phyloP scores from a whole-genome alignment of 2,113 vertebrate species.

The Astatoreochromis straeleni region DNA sequence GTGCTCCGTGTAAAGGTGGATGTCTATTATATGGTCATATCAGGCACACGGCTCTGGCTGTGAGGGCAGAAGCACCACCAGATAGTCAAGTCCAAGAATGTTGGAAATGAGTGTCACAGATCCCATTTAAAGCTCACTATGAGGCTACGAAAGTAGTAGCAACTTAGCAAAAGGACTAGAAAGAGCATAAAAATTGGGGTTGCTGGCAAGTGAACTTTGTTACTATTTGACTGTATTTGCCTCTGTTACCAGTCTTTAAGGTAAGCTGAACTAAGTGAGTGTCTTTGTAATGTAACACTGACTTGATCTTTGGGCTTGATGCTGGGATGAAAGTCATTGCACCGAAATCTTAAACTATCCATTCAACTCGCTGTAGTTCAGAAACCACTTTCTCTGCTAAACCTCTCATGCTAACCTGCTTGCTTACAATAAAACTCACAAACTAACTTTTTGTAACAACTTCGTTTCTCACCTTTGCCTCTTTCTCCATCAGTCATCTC shows the following conservation, averaged over 20 bases:
- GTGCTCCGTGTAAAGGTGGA: background rate
- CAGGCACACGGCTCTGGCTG: background rate
- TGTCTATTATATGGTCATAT: rapidly evolving
- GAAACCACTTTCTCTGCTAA: background rate
- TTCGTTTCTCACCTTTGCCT: constrained; percentile 55
- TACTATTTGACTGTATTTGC: background rate
- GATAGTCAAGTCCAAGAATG: background rate
- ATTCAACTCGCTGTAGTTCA: background rate
- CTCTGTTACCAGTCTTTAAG: background rate
- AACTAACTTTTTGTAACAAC: constrained; percentile 40
- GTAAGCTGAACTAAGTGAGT: background rate
- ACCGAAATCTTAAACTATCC: background rate
- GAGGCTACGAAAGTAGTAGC: rapidly evolving
- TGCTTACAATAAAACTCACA: background rate
- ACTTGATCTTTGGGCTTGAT: background rate
- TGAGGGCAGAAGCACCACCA: background rate
- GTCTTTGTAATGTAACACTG: background rate
- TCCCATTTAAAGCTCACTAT: background rate
- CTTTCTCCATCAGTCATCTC: constrained; percentile 64
- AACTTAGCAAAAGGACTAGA: background rate
- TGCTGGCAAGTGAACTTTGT: background rate
- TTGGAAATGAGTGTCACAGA: background rate
- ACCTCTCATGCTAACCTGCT: constrained; percentile 9
- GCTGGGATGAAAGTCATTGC: background rate
- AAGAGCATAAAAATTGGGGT: background rate